phyloP scores from a whole-genome alignment of 2,113 vertebrate genomes.

The Scomber scombrus region DNA sequence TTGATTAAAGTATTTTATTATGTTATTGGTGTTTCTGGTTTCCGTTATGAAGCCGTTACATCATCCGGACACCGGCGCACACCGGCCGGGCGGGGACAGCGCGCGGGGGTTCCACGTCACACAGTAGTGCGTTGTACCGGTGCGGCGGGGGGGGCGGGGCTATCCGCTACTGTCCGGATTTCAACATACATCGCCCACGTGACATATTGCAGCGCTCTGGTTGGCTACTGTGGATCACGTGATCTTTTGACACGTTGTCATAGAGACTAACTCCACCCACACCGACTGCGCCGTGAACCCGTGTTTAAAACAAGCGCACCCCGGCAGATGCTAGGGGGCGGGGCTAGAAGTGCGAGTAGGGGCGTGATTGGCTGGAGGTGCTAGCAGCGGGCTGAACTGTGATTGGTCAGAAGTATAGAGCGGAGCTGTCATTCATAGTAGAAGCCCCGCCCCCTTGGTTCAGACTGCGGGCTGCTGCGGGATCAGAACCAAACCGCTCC shows the following conservation, averaged over 20 bases:
- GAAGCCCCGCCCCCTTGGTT: constrained; percentile 35
- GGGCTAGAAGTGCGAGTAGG: fast-evolving
- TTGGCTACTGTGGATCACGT: constrained; percentile 26
- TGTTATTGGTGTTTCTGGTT: too few relatives aligned
- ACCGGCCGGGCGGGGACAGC: constrained; percentile 24
- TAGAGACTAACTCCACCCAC: constrained; percentile 50
- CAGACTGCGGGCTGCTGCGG: constrained; percentile 44
- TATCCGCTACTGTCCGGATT: not conserved
- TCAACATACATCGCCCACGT: constrained; percentile 18
- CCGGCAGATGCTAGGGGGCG: constrained; percentile 13
- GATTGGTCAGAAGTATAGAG: constrained; percentile 69
- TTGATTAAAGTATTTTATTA: too few relatives aligned
- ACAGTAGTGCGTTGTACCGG: constrained; percentile 33
- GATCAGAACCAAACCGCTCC: constrained; percentile 40
- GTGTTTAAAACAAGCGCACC: not conserved
- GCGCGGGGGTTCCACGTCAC: constrained; percentile 66
- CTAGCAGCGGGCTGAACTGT: constrained; percentile 25
- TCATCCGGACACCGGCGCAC: fast-evolving
- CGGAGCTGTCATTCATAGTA: constrained; percentile 34
- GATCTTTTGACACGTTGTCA: constrained; percentile 64
- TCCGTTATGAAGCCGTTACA: too few relatives aligned
- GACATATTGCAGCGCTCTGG: not conserved
- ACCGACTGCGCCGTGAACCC: not conserved
- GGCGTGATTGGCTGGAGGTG: constrained; percentile 7
- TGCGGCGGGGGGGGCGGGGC: not conserved